Evolutionary conservation across 2,888 invertebrate genomes (phyloP).

Genomic region (Himalopsyche japonica): DNA sequence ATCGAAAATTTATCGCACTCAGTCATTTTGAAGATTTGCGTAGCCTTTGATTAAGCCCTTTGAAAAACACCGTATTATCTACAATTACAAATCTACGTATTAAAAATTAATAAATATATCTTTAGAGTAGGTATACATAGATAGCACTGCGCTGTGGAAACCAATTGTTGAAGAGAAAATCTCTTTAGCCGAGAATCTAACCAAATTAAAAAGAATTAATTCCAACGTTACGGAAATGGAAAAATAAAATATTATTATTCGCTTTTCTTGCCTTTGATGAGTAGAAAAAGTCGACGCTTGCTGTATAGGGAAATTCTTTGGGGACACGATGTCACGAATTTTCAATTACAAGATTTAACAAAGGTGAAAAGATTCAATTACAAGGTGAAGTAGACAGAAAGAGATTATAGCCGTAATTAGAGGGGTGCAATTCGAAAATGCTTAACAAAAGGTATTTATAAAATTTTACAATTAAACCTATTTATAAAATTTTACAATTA

Average conservation of each 20-base stretch:
- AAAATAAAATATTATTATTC: slow-evolving; percentile 16
- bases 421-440: too few species aligned
- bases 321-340: neutral
- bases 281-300: neutral
- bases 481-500: too few species aligned
- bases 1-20: too few species aligned
- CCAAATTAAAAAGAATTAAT: slow-evolving; percentile 32
- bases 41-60: too few species aligned
- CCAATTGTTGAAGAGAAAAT: slow-evolving; percentile 22
- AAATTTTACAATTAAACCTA: too few species aligned
- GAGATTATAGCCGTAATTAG: neutral
- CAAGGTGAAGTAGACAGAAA: neutral
- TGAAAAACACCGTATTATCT: too few species aligned
- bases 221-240: slow-evolving; percentile 20
- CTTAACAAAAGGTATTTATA: too few species aligned
- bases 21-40: too few species aligned
- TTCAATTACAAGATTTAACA: neutral
- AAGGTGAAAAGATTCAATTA: slow-evolving; percentile 20
- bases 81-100: too few species aligned
- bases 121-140: neutral
- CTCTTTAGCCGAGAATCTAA: slow-evolving; percentile 22
- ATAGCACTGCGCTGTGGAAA: slow-evolving; percentile 2
- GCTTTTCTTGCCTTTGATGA: neutral
- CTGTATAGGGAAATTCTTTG: neutral
- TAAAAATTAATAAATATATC: neutral